Percentiles rank a stretch among this genome's conserved stretches.
These are phyloP conservation scores for Chelon auratus DNA, from an alignment of 2,797 vertebrate species.

Conservation along the genomic window DNA sequence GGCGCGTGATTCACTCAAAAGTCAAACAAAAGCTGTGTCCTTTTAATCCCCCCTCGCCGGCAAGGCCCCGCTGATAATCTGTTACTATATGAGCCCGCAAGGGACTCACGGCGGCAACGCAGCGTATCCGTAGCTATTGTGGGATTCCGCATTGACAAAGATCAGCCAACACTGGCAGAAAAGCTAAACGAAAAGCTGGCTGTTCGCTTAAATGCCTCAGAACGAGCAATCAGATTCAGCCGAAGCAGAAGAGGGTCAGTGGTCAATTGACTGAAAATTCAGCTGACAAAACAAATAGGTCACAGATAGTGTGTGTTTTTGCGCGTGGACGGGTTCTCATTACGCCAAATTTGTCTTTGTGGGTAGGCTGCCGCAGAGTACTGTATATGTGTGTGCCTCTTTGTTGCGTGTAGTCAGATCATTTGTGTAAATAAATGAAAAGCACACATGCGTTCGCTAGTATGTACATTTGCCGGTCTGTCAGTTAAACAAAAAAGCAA, in stretches of 20 bases:
- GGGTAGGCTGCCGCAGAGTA: conserved; percentile 28
- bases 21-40: conserved; percentile 36
- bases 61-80: conserved; percentile 33
- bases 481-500: conserved; percentile 14
- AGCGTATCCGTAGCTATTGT: background rate
- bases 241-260: conserved; percentile 26
- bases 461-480: background rate
- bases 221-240: conserved; percentile 34
- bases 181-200: conserved; percentile 30
- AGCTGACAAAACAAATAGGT: conserved; percentile 47
- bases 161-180: conserved; percentile 40
- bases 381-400: conserved; percentile 14
- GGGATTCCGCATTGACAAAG: conserved; percentile 18
- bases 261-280: conserved; percentile 49
- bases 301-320: conserved; percentile 39
- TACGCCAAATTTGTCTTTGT: conserved; percentile 37
- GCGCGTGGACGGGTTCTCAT: conserved; percentile 46
- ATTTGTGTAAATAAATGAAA: background rate
- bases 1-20: conserved; percentile 32
- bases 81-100: conserved; percentile 26
- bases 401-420: background rate
- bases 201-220: conserved; percentile 41
- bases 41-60: conserved; percentile 46
- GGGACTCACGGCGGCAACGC: background rate
- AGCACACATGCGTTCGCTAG: background rate